Evolutionary conservation across 2,113 vertebrate genomes (phyloP).

Genomic region (Pithys albifrons): DNA sequence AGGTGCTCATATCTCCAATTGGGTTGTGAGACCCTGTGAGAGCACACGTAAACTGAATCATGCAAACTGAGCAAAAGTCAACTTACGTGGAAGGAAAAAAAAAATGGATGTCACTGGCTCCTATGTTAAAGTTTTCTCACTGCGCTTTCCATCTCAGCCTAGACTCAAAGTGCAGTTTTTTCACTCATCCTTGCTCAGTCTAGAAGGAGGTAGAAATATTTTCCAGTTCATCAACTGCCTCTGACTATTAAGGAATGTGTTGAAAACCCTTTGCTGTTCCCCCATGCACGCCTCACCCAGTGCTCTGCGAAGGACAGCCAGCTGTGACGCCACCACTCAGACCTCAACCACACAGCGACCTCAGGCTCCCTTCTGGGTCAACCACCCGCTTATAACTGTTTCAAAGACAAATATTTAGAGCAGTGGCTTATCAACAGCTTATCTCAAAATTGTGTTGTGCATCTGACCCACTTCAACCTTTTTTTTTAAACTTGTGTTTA

Average conservation of each 20-base stretch:
- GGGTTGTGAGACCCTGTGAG: accelerated
- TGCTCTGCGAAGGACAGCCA: accelerated
- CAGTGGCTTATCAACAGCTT: constrained; percentile 33
- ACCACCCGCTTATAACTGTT: not conserved
- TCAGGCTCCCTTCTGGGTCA: not conserved
- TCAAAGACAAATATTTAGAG: constrained; percentile 20
- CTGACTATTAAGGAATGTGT: not conserved
- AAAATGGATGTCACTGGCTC: not conserved
- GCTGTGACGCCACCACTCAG: not conserved
- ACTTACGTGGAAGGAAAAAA: accelerated
- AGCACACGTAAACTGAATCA: accelerated
- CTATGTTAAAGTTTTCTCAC: accelerated
- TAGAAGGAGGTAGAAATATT: not conserved
- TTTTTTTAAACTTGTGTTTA: not conserved
- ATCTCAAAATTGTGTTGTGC: constrained; percentile 10
- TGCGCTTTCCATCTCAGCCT: not conserved
- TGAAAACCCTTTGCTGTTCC: not conserved
- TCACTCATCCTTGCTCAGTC: not conserved
- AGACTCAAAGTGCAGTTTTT: not conserved
- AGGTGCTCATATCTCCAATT: accelerated
- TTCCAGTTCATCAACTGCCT: not conserved
- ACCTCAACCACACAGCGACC: not conserved
- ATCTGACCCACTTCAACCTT: not conserved
- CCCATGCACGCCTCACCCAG: accelerated
- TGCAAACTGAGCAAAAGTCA: not conserved